phyloP scores from a whole-genome alignment of 2,113 vertebrate genomes.

The Galeopterus variegatus region DNA sequence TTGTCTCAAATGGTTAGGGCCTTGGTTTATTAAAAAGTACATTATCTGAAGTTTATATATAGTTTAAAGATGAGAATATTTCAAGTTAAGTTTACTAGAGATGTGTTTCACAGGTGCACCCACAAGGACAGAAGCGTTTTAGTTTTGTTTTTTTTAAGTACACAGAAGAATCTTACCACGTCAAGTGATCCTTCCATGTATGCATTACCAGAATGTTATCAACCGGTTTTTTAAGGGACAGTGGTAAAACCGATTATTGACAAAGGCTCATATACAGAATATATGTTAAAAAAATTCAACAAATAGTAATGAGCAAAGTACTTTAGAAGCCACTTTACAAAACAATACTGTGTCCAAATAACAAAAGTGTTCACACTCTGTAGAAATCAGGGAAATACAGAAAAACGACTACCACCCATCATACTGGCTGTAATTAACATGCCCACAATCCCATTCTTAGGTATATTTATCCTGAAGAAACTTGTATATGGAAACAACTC shows the following conservation, averaged over 20 bases:
- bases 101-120: too few species aligned
- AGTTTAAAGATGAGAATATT: too few species aligned
- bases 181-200: too few species aligned
- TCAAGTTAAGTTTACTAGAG: too few species aligned
- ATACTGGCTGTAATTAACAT: fast-evolving
- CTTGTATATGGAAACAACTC: background rate
- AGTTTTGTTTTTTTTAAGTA: too few species aligned
- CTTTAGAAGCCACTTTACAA: background rate
- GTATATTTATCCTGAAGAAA: background rate
- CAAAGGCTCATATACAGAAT: background rate
- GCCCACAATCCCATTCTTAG: background rate
- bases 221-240: too few species aligned
- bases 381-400: background rate
- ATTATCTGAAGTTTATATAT: too few species aligned
- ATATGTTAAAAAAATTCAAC: background rate
- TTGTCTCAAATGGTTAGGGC: too few species aligned
- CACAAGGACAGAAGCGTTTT: too few species aligned
- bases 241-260: background rate
- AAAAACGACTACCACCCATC: background rate
- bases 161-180: too few species aligned
- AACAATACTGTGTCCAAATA: background rate
- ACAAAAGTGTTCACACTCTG: background rate
- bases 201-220: too few species aligned
- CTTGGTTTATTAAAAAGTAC: too few species aligned
- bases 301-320: background rate